A percentile compares a stretch with the other conserved stretches of the same genome.
Conservation (phyloP, 2,797 vertebrate species). For the Pipistrellus nathusii region DNA sequence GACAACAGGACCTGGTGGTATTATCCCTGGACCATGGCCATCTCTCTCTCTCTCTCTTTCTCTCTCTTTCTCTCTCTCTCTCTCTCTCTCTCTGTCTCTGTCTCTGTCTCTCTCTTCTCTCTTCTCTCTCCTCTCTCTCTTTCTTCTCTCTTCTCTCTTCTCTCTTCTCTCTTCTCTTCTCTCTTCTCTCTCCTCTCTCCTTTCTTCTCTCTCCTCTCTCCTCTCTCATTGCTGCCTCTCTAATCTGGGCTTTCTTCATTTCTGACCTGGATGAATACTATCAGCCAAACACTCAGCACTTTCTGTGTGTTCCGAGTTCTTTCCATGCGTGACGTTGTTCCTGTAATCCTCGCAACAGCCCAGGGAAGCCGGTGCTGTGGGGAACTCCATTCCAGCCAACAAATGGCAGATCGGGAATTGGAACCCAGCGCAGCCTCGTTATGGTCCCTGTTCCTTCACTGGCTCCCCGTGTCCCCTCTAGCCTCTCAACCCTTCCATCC, state of each 20-base stretch:
- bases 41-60: too few relatives aligned
- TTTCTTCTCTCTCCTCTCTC: not conserved
- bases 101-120: too few relatives aligned
- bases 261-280: not conserved
- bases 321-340: not conserved
- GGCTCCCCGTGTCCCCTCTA: not conserved
- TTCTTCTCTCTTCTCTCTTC: too few relatives aligned
- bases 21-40: not conserved
- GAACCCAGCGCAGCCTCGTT: not conserved
- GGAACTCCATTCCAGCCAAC: not conserved
- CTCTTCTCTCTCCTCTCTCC: too few relatives aligned
- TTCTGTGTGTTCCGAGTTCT: not conserved
- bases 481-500: not conserved
- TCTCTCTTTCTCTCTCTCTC: not conserved
- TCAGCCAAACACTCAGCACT: not conserved
- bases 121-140: not conserved
- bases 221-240: not conserved
- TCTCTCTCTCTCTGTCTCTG: too few relatives aligned
- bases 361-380: not conserved
- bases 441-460: not conserved
- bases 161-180: not conserved
- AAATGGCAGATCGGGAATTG: not conserved
- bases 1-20: not conserved
- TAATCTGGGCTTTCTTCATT: conserved; percentile 7
- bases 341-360: not conserved